Conservation (phyloP, 2,888 invertebrate species). For the Anoncus sp. region DNA sequence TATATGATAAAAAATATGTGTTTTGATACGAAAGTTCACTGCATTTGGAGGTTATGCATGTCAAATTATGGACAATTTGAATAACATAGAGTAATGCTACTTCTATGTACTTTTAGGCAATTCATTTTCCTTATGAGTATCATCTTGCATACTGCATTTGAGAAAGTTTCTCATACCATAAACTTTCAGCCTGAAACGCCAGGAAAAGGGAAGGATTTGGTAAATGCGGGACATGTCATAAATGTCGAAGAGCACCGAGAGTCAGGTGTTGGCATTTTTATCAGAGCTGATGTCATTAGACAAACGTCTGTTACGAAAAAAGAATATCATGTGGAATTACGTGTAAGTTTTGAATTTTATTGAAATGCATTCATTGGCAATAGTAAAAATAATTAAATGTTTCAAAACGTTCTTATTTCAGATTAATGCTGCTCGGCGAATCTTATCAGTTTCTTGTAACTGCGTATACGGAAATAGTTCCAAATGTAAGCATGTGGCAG, state of each 20-base stretch:
- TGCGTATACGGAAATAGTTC: constrained; percentile 15
- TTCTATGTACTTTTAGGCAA: constrained; percentile 16
- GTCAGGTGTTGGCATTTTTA: constrained; percentile 26
- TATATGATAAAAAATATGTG: constrained; percentile 25
- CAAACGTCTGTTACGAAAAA: constrained; percentile 23
- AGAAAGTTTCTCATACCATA: constrained; percentile 25
- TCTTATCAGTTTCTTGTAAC: constrained; percentile 18
- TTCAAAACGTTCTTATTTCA: constrained; percentile 21
- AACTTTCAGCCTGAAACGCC: constrained; percentile 35
- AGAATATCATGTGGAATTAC: constrained; percentile 15
- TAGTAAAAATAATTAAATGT: neutral
- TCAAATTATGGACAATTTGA: too few relatives aligned
- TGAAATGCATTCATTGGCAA: neutral
- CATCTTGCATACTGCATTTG: constrained; percentile 26
- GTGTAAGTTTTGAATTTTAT: constrained; percentile 5
- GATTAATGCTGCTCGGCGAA: constrained; percentile 16
- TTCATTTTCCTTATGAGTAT: too few relatives aligned
- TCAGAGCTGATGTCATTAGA: constrained; percentile 25
- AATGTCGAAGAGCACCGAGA: constrained; percentile 30
- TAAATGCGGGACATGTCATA: constrained; percentile 29
- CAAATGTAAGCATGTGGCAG: constrained; percentile 18
- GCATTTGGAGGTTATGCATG: constrained; percentile 28
- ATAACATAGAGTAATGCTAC: constrained; percentile 10
- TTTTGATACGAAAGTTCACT: constrained; percentile 22
- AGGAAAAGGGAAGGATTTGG: constrained; percentile 31